phyloP scores from a whole-genome alignment of 2,797 vertebrate species.

The Spheniscus humboldti region DNA sequence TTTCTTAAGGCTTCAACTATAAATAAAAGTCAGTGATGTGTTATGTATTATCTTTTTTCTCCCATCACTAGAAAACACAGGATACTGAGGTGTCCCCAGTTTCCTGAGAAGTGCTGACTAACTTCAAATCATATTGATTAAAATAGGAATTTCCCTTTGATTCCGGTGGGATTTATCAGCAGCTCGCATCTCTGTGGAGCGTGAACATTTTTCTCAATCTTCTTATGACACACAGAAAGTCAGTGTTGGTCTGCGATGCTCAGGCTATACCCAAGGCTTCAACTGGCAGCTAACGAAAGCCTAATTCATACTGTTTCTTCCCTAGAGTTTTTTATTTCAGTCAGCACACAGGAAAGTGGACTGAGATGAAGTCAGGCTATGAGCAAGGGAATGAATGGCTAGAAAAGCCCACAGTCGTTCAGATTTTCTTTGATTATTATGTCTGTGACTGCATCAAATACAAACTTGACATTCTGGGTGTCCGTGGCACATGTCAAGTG shows the following conservation, averaged over 20 bases:
- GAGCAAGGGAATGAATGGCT: background rate
- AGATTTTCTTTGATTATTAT: slow-evolving; percentile 82
- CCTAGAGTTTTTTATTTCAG: background rate
- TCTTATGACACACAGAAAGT: background rate
- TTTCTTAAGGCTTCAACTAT: background rate
- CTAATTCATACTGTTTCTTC: background rate
- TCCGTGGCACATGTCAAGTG: slow-evolving; percentile 78
- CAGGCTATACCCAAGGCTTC: background rate
- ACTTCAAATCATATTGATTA: background rate
- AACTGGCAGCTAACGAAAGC: background rate
- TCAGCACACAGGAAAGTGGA: background rate
- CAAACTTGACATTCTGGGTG: slow-evolving; percentile 77
- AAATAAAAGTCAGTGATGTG: background rate
- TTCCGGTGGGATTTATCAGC: background rate
- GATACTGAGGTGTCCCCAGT: background rate
- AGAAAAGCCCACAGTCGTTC: slow-evolving; percentile 78
- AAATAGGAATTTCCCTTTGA: background rate
- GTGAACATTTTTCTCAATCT: background rate
- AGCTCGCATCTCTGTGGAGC: background rate
- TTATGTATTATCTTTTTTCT: background rate
- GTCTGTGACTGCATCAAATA: slow-evolving; percentile 78
- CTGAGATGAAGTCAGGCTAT: background rate
- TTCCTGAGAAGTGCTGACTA: background rate
- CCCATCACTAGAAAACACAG: background rate
- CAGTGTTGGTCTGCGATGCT: background rate